Evolutionary conservation across 1,140 invertebrate genomes (phyloP).

Genomic region (Hyles euphorbiae): DNA sequence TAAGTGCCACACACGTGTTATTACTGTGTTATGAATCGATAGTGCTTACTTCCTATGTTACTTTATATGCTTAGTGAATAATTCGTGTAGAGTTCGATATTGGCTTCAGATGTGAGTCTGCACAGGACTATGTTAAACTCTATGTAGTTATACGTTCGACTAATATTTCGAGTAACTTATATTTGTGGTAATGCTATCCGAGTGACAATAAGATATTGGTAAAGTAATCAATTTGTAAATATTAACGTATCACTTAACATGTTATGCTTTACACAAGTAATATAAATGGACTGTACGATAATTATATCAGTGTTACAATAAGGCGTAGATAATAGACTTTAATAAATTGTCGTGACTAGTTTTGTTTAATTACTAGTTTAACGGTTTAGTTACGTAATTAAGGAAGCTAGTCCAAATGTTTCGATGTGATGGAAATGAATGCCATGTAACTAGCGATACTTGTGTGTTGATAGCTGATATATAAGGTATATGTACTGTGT

Average conservation of each 20-base stretch:
- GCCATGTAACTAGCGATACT: constrained; percentile 60
- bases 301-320: constrained; percentile 43
- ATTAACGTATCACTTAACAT: constrained; percentile 19
- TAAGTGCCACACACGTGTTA: constrained; percentile 28
- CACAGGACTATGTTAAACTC: not conserved
- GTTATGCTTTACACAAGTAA: constrained; percentile 35
- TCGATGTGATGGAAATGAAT: constrained; percentile 67
- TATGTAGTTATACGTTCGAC: not conserved
- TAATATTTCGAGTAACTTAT: constrained; percentile 3
- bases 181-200: not conserved
- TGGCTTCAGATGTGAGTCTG: constrained; percentile 3
- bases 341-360: constrained; percentile 61
- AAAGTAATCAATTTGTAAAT: constrained; percentile 18
- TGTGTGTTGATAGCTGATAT: constrained; percentile 42
- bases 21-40: constrained; percentile 12
- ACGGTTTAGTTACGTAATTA: constrained; percentile 65
- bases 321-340: constrained; percentile 32
- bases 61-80: constrained; percentile 9
- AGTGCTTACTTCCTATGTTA: constrained; percentile 3
- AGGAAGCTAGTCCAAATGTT: constrained; percentile 73
- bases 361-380: constrained; percentile 70
- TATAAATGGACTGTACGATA: constrained; percentile 44
- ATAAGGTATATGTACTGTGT: constrained; percentile 1
- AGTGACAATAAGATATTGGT: constrained; percentile 10
- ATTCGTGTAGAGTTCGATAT: not conserved